These are phyloP conservation scores for Monochamus alternatus DNA, from an alignment of 2,888 invertebrate genomes.

Conservation along the genomic window DNA sequence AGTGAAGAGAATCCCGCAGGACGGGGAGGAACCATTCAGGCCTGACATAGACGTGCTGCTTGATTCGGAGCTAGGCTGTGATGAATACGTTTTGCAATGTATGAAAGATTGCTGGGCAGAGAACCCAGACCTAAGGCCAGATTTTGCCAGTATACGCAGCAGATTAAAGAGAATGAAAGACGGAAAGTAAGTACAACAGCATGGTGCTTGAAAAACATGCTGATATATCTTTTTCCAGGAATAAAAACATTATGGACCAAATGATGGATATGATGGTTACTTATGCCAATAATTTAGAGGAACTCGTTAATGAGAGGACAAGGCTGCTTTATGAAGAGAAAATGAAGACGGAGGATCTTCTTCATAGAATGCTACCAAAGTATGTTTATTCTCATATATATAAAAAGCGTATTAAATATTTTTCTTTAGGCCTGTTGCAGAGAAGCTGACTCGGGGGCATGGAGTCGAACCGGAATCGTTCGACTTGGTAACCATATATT, in stretches of 20 bases:
- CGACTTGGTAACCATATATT: constrained; percentile 95
- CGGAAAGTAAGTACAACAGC: constrained; percentile 80
- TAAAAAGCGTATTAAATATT: constrained; percentile 7
- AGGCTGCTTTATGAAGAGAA: constrained; percentile 92
- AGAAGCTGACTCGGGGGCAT: constrained; percentile 88
- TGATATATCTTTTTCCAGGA: constrained; percentile 72
- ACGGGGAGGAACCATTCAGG: constrained; percentile 83
- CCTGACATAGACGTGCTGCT: constrained; percentile 84
- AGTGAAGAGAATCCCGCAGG: constrained; percentile 80
- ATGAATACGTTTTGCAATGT: constrained; percentile 86
- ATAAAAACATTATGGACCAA: constrained; percentile 95
- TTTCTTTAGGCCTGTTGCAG: constrained; percentile 85
- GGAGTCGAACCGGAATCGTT: constrained; percentile 95
- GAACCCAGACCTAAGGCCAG: constrained; percentile 86
- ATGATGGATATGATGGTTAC: constrained; percentile 99
- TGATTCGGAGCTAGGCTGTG: constrained; percentile 81
- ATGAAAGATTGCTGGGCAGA: constrained; percentile 95
- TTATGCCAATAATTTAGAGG: constrained; percentile 95
- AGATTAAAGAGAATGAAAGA: constrained; percentile 92
- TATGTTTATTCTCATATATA: constrained; percentile 68
- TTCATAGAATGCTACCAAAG: constrained; percentile 96
- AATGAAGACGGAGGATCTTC: constrained; percentile 92
- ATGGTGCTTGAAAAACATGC: background rate
- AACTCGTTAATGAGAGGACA: constrained; percentile 93
- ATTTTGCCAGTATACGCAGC: constrained; percentile 85